phyloP scores from a whole-genome alignment of 2,797 vertebrate species.

The Sebastes taczanowskii region DNA sequence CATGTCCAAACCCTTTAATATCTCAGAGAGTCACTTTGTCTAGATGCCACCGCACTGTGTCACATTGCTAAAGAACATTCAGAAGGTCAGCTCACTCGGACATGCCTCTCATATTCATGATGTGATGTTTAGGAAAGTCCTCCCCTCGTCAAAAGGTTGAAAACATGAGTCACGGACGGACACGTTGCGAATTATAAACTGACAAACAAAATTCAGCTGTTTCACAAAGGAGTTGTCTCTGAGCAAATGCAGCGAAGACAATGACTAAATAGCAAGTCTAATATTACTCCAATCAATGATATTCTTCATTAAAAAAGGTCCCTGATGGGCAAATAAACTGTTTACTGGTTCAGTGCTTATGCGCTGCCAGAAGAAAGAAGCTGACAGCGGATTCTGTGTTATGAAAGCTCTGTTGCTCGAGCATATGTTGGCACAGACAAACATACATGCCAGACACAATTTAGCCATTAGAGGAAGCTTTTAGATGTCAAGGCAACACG shows the following conservation, averaged over 20 bases:
- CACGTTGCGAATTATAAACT: constrained; percentile 15
- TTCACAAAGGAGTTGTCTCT: background rate
- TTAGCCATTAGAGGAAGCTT: constrained; percentile 66
- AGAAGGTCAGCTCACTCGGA: constrained; percentile 49
- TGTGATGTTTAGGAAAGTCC: constrained; percentile 44
- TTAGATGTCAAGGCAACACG: constrained; percentile 56
- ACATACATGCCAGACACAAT: constrained; percentile 64
- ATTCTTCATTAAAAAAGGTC: constrained; percentile 20
- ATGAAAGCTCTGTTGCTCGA: constrained; percentile 62
- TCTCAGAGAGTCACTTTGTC: constrained; percentile 62
- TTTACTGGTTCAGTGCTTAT: constrained; percentile 18
- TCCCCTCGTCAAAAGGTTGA: constrained; percentile 46
- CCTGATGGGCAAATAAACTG: constrained; percentile 8
- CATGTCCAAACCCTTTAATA: constrained; percentile 48
- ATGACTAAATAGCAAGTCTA: constrained; percentile 1
- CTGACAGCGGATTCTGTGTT: constrained; percentile 47
- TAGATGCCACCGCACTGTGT: constrained; percentile 41
- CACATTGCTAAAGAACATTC: constrained; percentile 47
- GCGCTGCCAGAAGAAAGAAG: constrained; percentile 12
- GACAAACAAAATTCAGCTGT: background rate
- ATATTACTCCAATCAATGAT: constrained; percentile 3
- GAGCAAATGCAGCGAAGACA: background rate
- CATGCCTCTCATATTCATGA: constrained; percentile 38
- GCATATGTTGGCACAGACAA: constrained; percentile 68
- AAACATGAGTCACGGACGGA: constrained; percentile 33